Evolutionary conservation across 2,797 vertebrate genomes (phyloP).

Genomic region (Paratrypauchen microcephalus): DNA sequence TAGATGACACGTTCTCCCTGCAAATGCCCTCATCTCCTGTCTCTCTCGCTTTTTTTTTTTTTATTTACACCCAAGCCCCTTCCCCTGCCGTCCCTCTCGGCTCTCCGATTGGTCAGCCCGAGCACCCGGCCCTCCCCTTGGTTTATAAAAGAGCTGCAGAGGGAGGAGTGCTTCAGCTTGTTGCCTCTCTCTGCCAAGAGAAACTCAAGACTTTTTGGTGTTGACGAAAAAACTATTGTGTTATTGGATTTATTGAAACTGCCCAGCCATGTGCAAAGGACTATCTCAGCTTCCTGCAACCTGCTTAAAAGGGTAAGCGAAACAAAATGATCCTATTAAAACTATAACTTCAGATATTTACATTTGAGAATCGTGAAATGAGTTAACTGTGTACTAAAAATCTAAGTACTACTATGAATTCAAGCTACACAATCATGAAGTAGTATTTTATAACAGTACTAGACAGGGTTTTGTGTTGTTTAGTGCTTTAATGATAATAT

Average conservation of each 20-base stretch:
- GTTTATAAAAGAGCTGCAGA: conserved; percentile 64
- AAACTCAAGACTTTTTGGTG: conserved; percentile 5
- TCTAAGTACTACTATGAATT: background rate
- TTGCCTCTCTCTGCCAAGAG: conserved; percentile 33
- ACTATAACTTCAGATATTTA: background rate
- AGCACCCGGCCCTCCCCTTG: conserved; percentile 31
- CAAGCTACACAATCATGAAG: background rate
- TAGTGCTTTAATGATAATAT: too few species aligned
- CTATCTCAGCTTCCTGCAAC: conserved; percentile 89
- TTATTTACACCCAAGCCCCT: background rate
- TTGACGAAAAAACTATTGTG: too few species aligned
- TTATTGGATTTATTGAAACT: conserved; percentile 37
- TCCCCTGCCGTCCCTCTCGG: background rate
- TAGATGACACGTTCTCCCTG: background rate
- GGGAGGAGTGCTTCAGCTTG: conserved; percentile 59
- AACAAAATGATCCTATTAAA: too few species aligned
- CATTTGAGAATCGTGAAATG: background rate
- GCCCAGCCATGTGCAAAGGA: conserved; percentile 89
- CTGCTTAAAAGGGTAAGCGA: conserved; percentile 86
- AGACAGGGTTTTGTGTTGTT: too few species aligned
- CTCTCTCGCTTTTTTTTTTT: conserved; percentile 3
- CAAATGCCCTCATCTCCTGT: background rate
- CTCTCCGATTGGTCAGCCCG: conserved; percentile 61
- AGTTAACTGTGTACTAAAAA: background rate
- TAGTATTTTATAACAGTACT: background rate